phyloP scores from a whole-genome alignment of 64 coral and sea anemone genomes.

The Platygyra sinensis region DNA sequence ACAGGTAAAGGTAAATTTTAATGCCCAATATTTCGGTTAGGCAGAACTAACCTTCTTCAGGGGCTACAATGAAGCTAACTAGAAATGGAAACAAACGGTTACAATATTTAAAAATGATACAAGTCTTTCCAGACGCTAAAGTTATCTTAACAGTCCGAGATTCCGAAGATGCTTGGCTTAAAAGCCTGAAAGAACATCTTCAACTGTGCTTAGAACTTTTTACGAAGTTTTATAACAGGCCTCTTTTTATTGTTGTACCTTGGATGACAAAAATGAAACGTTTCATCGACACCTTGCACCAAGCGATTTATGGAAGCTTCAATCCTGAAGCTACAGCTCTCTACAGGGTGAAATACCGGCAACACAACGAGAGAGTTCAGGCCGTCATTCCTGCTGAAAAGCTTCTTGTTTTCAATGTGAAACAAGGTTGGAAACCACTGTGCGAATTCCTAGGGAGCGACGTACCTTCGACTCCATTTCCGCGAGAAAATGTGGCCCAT shows the following conservation, averaged over 20 bases:
- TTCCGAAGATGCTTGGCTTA: constrained; percentile 11
- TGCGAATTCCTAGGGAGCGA: neutral
- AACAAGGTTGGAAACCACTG: no score
- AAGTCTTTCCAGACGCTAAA: constrained; percentile 9
- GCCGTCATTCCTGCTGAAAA: constrained; percentile 1
- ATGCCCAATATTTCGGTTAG: no score
- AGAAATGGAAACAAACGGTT: no score
- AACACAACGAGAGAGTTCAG: constrained; percentile 27
- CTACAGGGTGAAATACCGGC: constrained; percentile 8
- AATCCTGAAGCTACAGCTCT: neutral
- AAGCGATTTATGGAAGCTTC: neutral
- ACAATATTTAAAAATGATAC: no score
- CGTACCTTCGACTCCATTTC: neutral
- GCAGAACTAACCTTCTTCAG: no score
- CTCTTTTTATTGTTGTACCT: neutral
- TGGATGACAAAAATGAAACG: neutral
- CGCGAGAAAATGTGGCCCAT: neutral
- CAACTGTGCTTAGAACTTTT: neutral
- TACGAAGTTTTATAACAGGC: no score
- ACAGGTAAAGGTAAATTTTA: no score
- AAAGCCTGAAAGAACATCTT: constrained; percentile 15
- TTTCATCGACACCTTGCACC: neutral
- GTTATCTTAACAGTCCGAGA: constrained; percentile 21
- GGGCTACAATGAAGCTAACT: no score
- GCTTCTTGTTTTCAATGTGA: constrained; percentile 20